Percentiles rank a stretch among this genome's conserved stretches.
Evolutionary conservation across 2,797 vertebrate genomes (phyloP).

Genomic region (Myotis myotis): DNA sequence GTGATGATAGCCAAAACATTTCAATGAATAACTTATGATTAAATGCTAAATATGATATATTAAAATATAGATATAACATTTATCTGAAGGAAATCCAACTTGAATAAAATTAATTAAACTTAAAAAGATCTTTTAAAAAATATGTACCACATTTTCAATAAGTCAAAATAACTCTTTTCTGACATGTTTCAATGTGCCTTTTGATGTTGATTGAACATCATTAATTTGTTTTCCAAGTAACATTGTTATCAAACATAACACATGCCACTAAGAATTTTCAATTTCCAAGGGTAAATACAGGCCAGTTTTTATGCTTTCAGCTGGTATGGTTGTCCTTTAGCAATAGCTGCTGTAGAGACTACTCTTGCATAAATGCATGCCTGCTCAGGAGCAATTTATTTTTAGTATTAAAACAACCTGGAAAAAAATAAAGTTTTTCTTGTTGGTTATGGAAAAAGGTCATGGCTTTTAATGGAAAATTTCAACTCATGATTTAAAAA

Average conservation of each 20-base stretch:
- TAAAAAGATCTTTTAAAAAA: neutral
- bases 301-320: neutral
- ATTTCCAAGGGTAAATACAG: slow-evolving; percentile 14
- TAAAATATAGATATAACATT: neutral
- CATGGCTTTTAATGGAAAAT: slow-evolving; percentile 39
- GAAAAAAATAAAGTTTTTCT: slow-evolving; percentile 28
- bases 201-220: slow-evolving; percentile 16
- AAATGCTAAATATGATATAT: neutral
- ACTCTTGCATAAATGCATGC: neutral
- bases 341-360: neutral
- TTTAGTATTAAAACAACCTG: slow-evolving; percentile 44
- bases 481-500: slow-evolving; percentile 23
- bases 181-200: neutral
- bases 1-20: neutral
- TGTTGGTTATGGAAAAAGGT: slow-evolving; percentile 30
- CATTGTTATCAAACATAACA: slow-evolving; percentile 51
- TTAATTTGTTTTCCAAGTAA: slow-evolving; percentile 33
- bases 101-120: neutral
- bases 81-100: neutral
- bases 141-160: neutral
- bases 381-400: slow-evolving; percentile 17
- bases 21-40: neutral
- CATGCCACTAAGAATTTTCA: neutral
- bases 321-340: neutral
- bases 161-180: slow-evolving; percentile 2